Percentiles rank a stretch among this genome's conserved stretches.
Evolutionary conservation across 2,113 vertebrate species (phyloP).

Genomic region (Megaleporinus macrocephalus): DNA sequence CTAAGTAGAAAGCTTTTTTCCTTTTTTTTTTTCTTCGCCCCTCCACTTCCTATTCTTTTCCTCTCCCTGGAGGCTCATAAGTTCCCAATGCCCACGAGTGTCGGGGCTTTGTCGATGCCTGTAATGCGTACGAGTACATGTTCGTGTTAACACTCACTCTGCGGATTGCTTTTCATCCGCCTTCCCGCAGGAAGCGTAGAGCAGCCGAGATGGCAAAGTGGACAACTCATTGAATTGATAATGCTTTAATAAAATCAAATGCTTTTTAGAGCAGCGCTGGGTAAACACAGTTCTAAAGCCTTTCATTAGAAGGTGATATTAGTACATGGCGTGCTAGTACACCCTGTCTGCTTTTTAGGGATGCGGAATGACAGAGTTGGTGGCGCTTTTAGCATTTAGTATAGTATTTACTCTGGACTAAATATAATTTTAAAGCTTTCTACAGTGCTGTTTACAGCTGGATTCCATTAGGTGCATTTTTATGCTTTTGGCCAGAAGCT

Average conservation of each 20-base stretch:
- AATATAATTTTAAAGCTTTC: background rate
- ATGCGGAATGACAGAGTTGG: background rate
- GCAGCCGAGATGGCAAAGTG: background rate
- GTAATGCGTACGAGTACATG: slow-evolving; percentile 40
- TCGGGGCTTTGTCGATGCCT: slow-evolving; percentile 56
- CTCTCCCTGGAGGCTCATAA: slow-evolving; percentile 40
- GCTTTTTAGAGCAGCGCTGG: slow-evolving; percentile 13
- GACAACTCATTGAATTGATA: slow-evolving; percentile 8
- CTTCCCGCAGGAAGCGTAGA: background rate
- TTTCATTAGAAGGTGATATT: background rate
- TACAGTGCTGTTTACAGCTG: background rate
- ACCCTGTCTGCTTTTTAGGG: background rate
- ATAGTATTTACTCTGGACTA: background rate
- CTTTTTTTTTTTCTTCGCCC: slow-evolving; percentile 54
- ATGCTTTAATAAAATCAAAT: slow-evolving; percentile 13
- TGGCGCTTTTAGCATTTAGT: background rate
- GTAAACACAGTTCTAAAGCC: background rate
- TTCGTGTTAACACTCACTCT: background rate
- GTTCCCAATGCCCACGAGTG: slow-evolving; percentile 32
- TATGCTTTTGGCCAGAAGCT: background rate
- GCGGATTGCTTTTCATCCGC: background rate
- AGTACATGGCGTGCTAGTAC: background rate
- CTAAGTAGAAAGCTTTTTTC: slow-evolving; percentile 52
- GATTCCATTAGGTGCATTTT: background rate
- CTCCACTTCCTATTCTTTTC: slow-evolving; percentile 37